Percentiles rank a stretch among this genome's conserved stretches.
These are phyloP conservation scores for Typhlichthys eigenmanni DNA, from an alignment of 2,797 vertebrate species.

Conservation along the genomic window DNA sequence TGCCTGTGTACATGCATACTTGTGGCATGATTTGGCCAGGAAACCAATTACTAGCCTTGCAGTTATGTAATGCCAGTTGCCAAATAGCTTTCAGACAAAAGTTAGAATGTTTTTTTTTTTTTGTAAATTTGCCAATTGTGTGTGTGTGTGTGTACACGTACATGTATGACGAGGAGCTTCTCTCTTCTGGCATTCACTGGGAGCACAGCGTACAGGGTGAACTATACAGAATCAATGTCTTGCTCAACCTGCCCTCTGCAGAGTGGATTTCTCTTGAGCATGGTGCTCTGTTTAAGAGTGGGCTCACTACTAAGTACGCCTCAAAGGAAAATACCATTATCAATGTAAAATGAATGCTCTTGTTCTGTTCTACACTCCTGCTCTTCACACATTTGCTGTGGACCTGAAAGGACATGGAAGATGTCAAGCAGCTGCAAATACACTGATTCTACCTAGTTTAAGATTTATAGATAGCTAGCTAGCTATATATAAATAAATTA, in stretches of 20 bases:
- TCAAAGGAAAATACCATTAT: background rate
- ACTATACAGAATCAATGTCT: background rate
- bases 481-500: conserved; percentile 3
- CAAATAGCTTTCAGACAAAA: conserved; percentile 28
- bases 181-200: too few species aligned
- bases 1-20: conserved; percentile 2
- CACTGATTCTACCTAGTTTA: conserved; percentile 27
- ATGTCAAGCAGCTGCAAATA: conserved; percentile 20
- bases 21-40: conserved; percentile 15
- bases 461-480: conserved; percentile 61
- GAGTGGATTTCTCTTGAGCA: background rate
- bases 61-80: conserved; percentile 38
- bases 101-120: background rate
- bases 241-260: background rate
- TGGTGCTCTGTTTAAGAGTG: conserved; percentile 10
- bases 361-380: conserved; percentile 18
- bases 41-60: conserved; percentile 22
- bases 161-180: background rate
- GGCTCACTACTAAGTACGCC: conserved; percentile 13
- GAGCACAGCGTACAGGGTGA: too few species aligned
- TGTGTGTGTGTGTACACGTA: conserved; percentile 8
- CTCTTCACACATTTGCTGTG: conserved; percentile 23
- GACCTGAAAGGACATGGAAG: conserved; percentile 16
- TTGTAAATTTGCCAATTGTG: conserved; percentile 3
- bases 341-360: conserved; percentile 21